Evolutionary conservation across 2,113 vertebrate species (phyloP).

Genomic region (Corydoras maculifer): DNA sequence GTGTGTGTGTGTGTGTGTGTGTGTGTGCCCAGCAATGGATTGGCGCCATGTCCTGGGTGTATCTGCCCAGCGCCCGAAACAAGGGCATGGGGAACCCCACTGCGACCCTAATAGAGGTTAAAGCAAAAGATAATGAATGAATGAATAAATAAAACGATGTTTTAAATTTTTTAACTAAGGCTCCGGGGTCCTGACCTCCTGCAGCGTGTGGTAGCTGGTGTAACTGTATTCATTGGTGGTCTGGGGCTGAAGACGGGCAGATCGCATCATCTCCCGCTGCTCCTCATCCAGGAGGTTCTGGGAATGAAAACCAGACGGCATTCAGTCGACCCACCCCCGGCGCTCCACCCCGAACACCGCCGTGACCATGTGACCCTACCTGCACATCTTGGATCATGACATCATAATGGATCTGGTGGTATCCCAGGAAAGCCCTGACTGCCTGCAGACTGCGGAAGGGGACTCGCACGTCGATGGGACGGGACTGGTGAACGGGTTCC

Average conservation of each 20-base stretch:
- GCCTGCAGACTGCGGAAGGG: constrained; percentile 62
- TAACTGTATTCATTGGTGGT: constrained; percentile 68
- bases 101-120: too few relatives aligned
- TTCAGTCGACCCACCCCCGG: neutral
- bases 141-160: too few relatives aligned
- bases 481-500: constrained; percentile 49
- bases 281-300: constrained; percentile 68
- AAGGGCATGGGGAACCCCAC: too few relatives aligned
- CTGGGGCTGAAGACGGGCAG: constrained; percentile 47
- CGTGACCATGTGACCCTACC: constrained; percentile 56
- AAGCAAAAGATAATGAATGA: too few relatives aligned
- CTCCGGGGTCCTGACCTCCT: constrained; percentile 60
- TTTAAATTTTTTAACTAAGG: neutral
- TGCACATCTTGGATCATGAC: constrained; percentile 82
- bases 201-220: constrained; percentile 72
- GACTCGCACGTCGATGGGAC: constrained; percentile 71
- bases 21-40: too few relatives aligned
- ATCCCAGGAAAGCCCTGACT: constrained; percentile 70
- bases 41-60: too few relatives aligned
- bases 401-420: constrained; percentile 60
- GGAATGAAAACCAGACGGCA: neutral
- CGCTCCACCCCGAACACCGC: neutral
- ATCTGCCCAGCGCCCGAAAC: too few relatives aligned
- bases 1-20: too few relatives aligned
- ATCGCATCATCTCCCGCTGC: constrained; percentile 61